Base-by-base conservation (phyloP, 2,113 vertebrate species). In the Eleginops maclovinus region DNA sequence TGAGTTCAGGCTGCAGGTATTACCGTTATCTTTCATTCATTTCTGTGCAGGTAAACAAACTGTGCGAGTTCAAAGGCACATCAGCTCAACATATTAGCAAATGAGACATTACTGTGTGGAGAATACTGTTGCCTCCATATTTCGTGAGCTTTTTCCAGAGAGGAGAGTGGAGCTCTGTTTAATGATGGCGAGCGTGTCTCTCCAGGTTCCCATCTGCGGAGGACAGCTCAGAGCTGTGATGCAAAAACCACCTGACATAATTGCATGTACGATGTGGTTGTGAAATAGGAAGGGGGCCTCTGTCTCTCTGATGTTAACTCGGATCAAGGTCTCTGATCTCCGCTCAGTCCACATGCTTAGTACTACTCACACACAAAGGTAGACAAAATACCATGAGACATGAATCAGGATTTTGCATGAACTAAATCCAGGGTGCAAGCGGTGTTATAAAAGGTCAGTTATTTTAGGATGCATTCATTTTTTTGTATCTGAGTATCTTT, bases 41-140 rank as follows among this genome's bases (percentile, higher is more conserved):
- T 72, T 81, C 28, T n/a, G 53, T 28, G 58, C 76, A 84, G 54
- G 83, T 88, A 90, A 91, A 91, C 89, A 90, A 89, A 81, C 75
- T 77, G 22, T 4, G 28, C 0, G 40, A 78, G 87, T 91, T 92
- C 90, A 91, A 90, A 92, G 89, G 72, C 80, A 41, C 72, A 41
- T 87, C 83, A 90, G 40, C 62, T 63, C 62, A 5, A 78, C 44
- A 68, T 22, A 75, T 79, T 71, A 81, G 54, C 11, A 59, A 81
- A 81, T 88, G 60, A 64, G 88, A 91, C 80, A 55, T 59, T 85
- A 40, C 41, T 67, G 40, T 55, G 66, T 13, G 12, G 65, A 59
- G 60, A 62, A 75, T 77, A 84, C 66, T 44, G 15, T 61, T 64
- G 71, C 74, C 15, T 66, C 43, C 75, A 69, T 21, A 68, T 82